phyloP scores from a whole-genome alignment of 2,113 vertebrate genomes.

The Pedetes capensis region DNA sequence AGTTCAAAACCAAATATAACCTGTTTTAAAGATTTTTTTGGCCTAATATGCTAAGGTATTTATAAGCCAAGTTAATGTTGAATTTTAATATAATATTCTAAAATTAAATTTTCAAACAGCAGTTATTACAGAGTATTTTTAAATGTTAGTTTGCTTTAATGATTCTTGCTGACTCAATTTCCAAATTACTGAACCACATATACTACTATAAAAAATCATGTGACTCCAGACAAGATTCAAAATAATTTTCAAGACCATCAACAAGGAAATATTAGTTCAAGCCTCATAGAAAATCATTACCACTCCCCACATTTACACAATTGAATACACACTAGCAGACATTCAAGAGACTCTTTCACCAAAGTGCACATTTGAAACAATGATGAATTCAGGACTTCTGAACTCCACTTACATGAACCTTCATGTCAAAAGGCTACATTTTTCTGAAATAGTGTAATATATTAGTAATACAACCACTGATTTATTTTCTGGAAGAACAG shows the following conservation, averaged over 20 bases:
- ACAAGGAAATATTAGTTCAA: not conserved
- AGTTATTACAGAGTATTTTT: not conserved
- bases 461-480: not conserved
- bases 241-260: not conserved
- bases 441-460: not conserved
- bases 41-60: not conserved
- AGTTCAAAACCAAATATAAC: not conserved
- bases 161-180: not conserved
- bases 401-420: not conserved
- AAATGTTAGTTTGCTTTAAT: not conserved
- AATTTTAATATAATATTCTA: conserved; percentile 3
- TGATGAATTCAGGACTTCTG: not conserved
- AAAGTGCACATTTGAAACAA: not conserved
- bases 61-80: not conserved
- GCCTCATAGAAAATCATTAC: not conserved
- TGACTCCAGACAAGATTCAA: not conserved
- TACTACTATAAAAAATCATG: not conserved
- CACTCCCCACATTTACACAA: not conserved
- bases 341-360: not conserved
- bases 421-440: not conserved
- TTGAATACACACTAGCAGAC: not conserved
- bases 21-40: not conserved
- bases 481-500: not conserved
- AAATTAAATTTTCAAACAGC: not conserved
- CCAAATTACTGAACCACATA: conserved; percentile 7